Conservation (phyloP, 2,113 vertebrate genomes). For the Halcyon malimbica region DNA sequence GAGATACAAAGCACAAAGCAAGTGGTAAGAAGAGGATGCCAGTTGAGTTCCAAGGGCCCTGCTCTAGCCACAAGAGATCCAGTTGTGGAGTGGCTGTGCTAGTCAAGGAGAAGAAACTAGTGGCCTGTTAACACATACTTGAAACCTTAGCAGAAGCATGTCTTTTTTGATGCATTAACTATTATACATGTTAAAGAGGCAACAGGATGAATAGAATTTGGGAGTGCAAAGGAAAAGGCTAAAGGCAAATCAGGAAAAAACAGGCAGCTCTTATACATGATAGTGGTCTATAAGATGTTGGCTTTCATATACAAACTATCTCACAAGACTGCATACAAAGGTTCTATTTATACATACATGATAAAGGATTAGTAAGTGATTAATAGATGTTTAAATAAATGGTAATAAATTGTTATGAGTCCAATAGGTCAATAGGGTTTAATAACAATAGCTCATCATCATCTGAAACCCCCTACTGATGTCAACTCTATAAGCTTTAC, state of each 20-base stretch:
- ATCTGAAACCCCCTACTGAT: background rate
- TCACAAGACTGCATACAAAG: background rate
- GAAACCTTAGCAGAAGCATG: background rate
- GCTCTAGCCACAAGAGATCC: background rate
- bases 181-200: background rate
- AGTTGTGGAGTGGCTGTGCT: background rate
- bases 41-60: background rate
- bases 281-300: background rate
- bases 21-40: background rate
- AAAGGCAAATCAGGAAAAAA: background rate
- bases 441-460: background rate
- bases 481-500: background rate
- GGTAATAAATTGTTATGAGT: background rate
- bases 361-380: conserved; percentile 11
- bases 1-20: background rate
- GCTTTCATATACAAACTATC: background rate
- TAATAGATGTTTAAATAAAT: conserved; percentile 27
- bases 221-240: background rate
- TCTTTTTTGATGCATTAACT: background rate
- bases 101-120: background rate
- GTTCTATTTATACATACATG: background rate
- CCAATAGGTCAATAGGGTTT: background rate
- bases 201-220: background rate
- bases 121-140: background rate
- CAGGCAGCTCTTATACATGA: background rate